phyloP scores from a whole-genome alignment of 2,888 invertebrate species.

The Yponomeuta plumbellus region DNA sequence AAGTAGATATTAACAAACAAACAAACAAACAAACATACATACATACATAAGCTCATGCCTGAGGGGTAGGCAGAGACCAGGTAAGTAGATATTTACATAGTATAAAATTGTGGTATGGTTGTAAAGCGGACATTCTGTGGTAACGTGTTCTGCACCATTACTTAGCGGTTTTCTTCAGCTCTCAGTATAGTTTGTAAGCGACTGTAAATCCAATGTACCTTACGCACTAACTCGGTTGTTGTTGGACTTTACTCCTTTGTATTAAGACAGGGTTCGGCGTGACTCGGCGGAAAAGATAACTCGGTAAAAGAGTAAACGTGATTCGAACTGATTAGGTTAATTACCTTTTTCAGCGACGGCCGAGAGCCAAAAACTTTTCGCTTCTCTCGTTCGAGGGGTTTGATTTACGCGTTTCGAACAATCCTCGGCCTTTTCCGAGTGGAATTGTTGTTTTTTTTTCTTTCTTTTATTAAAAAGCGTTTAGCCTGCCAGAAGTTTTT shows the following conservation, averaged over 20 bases:
- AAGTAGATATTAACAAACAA: too few species aligned
- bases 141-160: background rate
- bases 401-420: slow-evolving; percentile 9
- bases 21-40: too few species aligned
- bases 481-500: slow-evolving; percentile 1
- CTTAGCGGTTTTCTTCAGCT: slow-evolving; percentile 4
- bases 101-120: too few species aligned
- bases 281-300: background rate
- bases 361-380: slow-evolving; percentile 1
- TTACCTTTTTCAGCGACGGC: background rate
- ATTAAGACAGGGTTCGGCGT: background rate
- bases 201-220: background rate
- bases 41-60: too few species aligned
- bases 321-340: slow-evolving; percentile 9
- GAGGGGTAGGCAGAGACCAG: too few species aligned
- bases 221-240: background rate
- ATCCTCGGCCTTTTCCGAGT: background rate
- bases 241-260: background rate
- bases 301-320: slow-evolving; percentile 1
- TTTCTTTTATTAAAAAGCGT: slow-evolving; percentile 4
- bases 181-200: background rate
- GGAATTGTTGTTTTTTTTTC: background rate
- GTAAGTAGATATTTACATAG: too few species aligned
- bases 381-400: background rate
- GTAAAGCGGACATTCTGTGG: background rate